Conservation (phyloP, 2,797 vertebrate genomes). For the Mastacembelus armatus region DNA sequence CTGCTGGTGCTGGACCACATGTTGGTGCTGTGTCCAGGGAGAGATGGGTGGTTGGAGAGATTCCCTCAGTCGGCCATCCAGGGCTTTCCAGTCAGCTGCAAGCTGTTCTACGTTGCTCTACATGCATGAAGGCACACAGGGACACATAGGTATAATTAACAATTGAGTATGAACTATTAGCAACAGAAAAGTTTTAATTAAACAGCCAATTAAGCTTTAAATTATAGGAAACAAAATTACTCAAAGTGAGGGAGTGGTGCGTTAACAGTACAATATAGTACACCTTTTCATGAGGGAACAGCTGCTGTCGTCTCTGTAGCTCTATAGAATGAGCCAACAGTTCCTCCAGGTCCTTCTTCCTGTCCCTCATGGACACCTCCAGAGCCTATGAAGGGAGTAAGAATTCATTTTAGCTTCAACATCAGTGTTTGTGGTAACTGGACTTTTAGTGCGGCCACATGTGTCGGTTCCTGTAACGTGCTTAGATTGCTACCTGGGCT, state of each 20-base stretch:
- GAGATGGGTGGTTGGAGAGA: slow-evolving; percentile 68
- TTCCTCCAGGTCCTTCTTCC: slow-evolving; percentile 84
- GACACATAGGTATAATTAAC: slow-evolving; percentile 3
- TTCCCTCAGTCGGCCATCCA: slow-evolving; percentile 81
- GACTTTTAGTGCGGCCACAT: background rate
- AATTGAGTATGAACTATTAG: background rate
- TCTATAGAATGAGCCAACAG: slow-evolving; percentile 83
- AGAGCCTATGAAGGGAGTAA: slow-evolving; percentile 69
- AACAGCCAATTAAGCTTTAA: slow-evolving; percentile 31
- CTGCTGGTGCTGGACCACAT: slow-evolving; percentile 77
- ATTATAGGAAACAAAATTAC: slow-evolving; percentile 8
- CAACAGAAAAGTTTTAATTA: slow-evolving; percentile 25
- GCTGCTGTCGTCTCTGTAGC: slow-evolving; percentile 83
- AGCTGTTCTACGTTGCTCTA: slow-evolving; percentile 84
- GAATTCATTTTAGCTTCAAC: background rate
- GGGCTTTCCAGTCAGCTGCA: slow-evolving; percentile 84
- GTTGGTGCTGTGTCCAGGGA: slow-evolving; percentile 80
- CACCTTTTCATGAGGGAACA: slow-evolving; percentile 86
- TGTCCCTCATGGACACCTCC: slow-evolving; percentile 82
- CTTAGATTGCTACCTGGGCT: slow-evolving; percentile 77
- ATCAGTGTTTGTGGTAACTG: background rate
- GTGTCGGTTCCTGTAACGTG: background rate
- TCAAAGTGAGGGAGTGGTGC: background rate
- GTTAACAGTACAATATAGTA: slow-evolving; percentile 26
- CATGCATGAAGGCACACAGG: slow-evolving; percentile 13